Conservation (phyloP, 2,797 vertebrate species). For the Cottoperca gobio region DNA sequence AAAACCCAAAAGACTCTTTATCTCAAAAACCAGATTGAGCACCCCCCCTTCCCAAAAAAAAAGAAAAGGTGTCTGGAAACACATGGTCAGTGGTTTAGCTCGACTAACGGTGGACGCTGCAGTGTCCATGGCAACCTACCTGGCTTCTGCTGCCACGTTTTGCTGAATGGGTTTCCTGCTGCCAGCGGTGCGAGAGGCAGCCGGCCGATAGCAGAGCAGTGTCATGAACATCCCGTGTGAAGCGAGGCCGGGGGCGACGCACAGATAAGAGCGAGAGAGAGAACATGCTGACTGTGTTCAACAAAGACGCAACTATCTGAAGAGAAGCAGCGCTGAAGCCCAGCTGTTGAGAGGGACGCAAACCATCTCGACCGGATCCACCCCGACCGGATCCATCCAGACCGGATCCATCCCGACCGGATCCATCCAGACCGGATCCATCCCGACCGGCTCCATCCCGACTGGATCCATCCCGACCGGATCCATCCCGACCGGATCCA, state of each 20-base stretch:
- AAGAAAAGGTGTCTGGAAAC: slow-evolving; percentile 10
- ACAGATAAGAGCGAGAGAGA: slow-evolving; percentile 55
- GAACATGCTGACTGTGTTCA: slow-evolving; percentile 66
- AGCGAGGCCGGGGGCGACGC: slow-evolving; percentile 46
- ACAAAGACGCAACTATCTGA: slow-evolving; percentile 67
- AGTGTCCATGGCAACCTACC: slow-evolving; percentile 72
- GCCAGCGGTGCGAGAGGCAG: slow-evolving; percentile 49
- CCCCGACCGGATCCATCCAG: no score
- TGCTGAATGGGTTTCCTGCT: slow-evolving; percentile 48
- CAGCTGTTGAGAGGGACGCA: slow-evolving; percentile 51
- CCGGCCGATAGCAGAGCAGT: slow-evolving; percentile 52
- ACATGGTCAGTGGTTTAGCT: slow-evolving; percentile 24
- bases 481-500: no score
- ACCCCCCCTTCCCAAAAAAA: slow-evolving; percentile 21
- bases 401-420: no score
- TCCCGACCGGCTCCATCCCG: no score
- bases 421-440: no score
- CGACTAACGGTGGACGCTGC: slow-evolving; percentile 26
- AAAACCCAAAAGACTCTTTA: slow-evolving; percentile 72
- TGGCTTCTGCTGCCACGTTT: slow-evolving; percentile 53
- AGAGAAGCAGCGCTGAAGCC: slow-evolving; percentile 43
- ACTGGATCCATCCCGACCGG: no score
- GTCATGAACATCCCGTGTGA: slow-evolving; percentile 60
- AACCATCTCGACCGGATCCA: no score
- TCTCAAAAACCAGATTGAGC: slow-evolving; percentile 68